Conservation (phyloP, 1,140 invertebrate genomes). For the Drosophila ohnishii region DNA sequence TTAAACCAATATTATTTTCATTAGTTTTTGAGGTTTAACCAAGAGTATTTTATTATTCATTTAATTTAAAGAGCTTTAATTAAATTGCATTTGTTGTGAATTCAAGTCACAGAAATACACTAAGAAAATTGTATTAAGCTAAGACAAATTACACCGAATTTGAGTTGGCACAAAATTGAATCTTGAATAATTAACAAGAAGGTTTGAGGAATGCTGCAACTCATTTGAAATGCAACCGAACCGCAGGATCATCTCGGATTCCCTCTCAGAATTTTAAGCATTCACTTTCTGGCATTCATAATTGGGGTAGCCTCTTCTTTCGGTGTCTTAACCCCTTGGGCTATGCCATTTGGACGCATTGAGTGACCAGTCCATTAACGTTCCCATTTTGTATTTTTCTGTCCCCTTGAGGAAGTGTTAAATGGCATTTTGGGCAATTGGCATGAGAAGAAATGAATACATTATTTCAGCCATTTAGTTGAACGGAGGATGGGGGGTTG, state of each 20-base stretch:
- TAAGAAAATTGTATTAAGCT: too few relatives aligned
- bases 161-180: not conserved
- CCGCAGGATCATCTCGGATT: constrained; percentile 15
- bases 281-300: constrained; percentile 25
- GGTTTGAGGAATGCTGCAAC: not conserved
- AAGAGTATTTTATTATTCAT: too few relatives aligned
- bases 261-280: constrained; percentile 8
- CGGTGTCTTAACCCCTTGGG: constrained; percentile 3
- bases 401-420: constrained; percentile 46
- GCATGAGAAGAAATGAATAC: constrained; percentile 47
- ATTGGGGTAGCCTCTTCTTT: constrained; percentile 12
- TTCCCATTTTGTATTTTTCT: constrained; percentile 31
- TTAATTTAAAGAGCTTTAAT: too few relatives aligned
- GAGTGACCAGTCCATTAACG: constrained; percentile 54
- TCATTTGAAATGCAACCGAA: constrained; percentile 19
- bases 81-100: too few relatives aligned
- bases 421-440: constrained; percentile 46
- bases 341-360: constrained; percentile 22
- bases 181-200: constrained; percentile 3
- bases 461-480: constrained; percentile 48
- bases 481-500: not conserved
- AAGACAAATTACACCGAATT: not conserved
- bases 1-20: too few relatives aligned
- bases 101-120: too few relatives aligned
- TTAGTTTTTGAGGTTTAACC: too few relatives aligned